These are phyloP conservation scores for Puntigrus tetrazona DNA, from an alignment of 2,113 vertebrate species.

Conservation along the genomic window DNA sequence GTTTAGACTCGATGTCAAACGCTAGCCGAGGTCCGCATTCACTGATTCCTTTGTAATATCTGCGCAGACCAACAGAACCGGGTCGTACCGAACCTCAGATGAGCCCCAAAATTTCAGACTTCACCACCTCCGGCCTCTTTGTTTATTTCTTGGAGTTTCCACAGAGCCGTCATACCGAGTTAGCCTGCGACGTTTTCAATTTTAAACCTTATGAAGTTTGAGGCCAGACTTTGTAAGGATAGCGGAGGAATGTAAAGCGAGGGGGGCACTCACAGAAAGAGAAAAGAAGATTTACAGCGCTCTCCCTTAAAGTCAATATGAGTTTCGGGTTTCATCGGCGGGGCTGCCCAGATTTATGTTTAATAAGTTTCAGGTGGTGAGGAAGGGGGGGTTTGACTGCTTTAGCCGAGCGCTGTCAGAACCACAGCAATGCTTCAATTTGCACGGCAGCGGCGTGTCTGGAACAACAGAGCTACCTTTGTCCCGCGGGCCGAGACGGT, in stretches of 20 bases:
- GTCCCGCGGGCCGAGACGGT: slow-evolving; percentile 58
- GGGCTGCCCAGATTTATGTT: slow-evolving; percentile 74
- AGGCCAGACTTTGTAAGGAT: slow-evolving; percentile 49
- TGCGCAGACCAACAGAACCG: not conserved
- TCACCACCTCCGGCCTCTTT: slow-evolving; percentile 18
- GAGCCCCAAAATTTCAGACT: slow-evolving; percentile 10
- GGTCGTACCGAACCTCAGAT: not conserved
- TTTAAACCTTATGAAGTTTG: slow-evolving; percentile 53
- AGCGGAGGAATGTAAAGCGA: slow-evolving; percentile 61
- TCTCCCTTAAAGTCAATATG: slow-evolving; percentile 76
- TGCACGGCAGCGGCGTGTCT: slow-evolving; percentile 63
- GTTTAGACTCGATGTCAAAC: not conserved
- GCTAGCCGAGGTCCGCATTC: slow-evolving; percentile 16
- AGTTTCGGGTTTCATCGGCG: slow-evolving; percentile 74
- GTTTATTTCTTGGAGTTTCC: slow-evolving; percentile 49
- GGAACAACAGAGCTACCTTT: slow-evolving; percentile 76
- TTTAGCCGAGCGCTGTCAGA: slow-evolving; percentile 62
- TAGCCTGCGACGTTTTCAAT: slow-evolving; percentile 52
- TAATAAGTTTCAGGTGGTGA: slow-evolving; percentile 82
- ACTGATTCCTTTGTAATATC: slow-evolving; percentile 10
- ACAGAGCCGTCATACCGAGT: slow-evolving; percentile 24
- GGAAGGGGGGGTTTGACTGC: slow-evolving; percentile 40
- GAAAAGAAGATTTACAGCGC: slow-evolving; percentile 74
- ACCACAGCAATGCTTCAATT: slow-evolving; percentile 62
- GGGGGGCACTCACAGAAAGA: slow-evolving; percentile 6